Evolutionary conservation across 2,797 vertebrate genomes (phyloP).

Genomic region (Hipposideros larvatus): DNA sequence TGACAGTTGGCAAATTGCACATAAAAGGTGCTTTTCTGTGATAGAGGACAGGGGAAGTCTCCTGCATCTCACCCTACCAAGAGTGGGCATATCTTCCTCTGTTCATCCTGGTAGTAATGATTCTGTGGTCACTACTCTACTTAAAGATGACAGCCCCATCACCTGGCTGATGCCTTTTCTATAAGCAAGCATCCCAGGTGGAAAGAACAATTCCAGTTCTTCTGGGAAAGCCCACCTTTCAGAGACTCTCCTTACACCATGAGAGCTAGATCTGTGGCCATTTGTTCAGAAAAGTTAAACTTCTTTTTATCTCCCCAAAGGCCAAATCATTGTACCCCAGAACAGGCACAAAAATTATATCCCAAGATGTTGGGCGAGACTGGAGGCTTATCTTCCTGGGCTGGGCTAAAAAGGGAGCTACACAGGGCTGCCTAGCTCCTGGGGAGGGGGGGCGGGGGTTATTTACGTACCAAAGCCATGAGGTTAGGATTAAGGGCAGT

Average conservation of each 20-base stretch:
- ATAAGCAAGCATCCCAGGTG: neutral
- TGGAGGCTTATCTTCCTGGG: neutral
- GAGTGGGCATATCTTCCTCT: neutral
- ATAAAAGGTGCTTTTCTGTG: neutral
- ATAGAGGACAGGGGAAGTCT: neutral
- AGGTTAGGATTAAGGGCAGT: neutral
- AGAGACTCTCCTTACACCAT: neutral
- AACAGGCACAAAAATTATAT: neutral
- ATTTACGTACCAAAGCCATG: neutral
- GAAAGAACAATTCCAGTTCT: neutral
- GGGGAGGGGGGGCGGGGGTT: neutral
- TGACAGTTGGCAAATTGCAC: neutral
- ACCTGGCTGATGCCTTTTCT: neutral
- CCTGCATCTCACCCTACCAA: neutral
- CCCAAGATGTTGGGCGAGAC: neutral
- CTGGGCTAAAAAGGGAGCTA: neutral
- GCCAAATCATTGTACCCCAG: neutral
- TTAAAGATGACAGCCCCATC: neutral
- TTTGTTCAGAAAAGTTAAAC: neutral
- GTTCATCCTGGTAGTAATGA: neutral
- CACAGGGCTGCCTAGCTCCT: neutral
- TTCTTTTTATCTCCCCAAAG: neutral
- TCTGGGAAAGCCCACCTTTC: neutral
- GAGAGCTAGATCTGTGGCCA: neutral
- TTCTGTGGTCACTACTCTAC: neutral